Evolutionary conservation across 2,113 vertebrate species (phyloP), one percentile per base, ranked within the genome.

Genomic region (Dendropsophus ebraccatus): DNA sequence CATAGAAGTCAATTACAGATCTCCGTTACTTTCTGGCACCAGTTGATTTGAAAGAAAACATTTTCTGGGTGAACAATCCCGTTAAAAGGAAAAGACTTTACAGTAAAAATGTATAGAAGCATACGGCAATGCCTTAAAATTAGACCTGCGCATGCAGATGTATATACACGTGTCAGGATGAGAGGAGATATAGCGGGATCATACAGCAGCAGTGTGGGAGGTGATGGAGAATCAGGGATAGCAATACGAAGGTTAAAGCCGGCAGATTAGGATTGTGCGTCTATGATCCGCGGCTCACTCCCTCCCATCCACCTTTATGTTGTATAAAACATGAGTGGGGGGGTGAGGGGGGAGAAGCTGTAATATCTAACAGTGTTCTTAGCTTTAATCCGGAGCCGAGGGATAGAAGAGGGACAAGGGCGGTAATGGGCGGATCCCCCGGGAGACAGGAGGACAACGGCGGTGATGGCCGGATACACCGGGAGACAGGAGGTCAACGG

Each of bases 291-390:
- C 73, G 32, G 52, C 65, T 56, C 54, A 47, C 35, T 49, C 32
- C 52, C 72, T 75, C 41, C 72, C 17, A 19, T 76, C 69, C 50
- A 83, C 35, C 56, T 50, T 74, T 58, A 62, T 72, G 54, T 21
- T 76, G 54, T 65, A 65, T 77, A 60, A 62, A 47, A 41, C 83
- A 84, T n/a, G 32, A 35, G 72, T 35, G 41, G 72, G 23, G n/a
- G 72, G 83, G 35, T 41, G 72, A 58, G 70, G 49, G 50, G 32
- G n/a, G 21, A 58, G 37, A 65, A 76, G 75, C 83, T 76, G 83
- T 84, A 62, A 84, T 76, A 65, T 84, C 72, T 76, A 47, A 60
- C 67, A 83, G 56, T 76, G 35, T 84, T 76, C 73, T 76, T 76
- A 84, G 76, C 83, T 65, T 73, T 76, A 65, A 84, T 76, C 83